Evolutionary conservation across 2,113 vertebrate genomes (phyloP).

Genomic region (Centrocercus urophasianus): DNA sequence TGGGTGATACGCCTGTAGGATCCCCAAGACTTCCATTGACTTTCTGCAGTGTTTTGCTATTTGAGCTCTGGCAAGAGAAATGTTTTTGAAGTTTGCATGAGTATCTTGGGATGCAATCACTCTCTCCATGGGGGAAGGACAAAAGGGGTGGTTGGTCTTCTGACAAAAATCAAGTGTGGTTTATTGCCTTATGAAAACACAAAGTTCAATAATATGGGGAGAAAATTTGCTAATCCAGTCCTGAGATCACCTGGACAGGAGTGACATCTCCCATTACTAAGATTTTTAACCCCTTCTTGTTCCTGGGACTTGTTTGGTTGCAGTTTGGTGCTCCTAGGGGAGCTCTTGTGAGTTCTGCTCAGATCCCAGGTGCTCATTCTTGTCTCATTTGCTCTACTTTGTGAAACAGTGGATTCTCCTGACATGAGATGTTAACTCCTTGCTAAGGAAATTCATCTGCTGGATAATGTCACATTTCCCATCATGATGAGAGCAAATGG

Average conservation of each 20-base stretch:
- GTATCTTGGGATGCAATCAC: neutral
- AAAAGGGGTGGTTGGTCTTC: neutral
- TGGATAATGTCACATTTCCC: neutral
- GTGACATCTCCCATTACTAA: neutral
- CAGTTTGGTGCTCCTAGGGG: neutral
- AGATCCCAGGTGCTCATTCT: neutral
- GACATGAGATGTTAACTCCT: neutral
- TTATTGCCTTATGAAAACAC: neutral
- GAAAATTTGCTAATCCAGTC: neutral
- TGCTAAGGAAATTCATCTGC: neutral
- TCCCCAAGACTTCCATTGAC: neutral
- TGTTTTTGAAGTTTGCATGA: neutral
- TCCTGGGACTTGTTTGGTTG: neutral
- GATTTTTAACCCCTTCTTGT: neutral
- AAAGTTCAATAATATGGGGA: neutral
- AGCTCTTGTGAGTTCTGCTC: neutral
- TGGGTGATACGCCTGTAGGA: neutral
- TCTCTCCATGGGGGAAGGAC: neutral
- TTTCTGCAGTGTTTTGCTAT: neutral
- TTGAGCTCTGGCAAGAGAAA: neutral
- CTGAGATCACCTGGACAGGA: neutral
- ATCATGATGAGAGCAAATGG: neutral
- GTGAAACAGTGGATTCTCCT: neutral
- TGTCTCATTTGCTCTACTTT: neutral
- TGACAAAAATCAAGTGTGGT: neutral